A percentile compares a stretch with the other conserved stretches of the same genome.
phyloP scores from a whole-genome alignment of 1,140 invertebrate species.

The Anoplolepis gracilipes region DNA sequence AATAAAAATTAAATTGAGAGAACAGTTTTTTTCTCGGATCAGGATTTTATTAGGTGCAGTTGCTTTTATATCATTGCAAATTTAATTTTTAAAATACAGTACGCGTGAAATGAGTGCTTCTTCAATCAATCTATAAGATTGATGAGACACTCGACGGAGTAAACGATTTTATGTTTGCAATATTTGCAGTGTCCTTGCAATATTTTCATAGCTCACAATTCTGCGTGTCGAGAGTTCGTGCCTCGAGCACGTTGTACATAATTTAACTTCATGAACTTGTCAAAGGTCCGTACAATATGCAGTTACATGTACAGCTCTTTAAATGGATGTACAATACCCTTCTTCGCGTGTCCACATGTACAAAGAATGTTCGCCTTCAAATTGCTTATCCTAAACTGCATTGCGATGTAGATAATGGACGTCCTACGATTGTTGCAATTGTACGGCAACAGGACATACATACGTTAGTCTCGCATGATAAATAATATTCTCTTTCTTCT shows the following conservation, averaged over 20 bases:
- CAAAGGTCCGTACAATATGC: conserved; percentile 34
- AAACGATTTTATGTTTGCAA: conserved; percentile 28
- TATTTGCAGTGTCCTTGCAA: conserved; percentile 14
- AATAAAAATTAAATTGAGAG: conserved; percentile 51
- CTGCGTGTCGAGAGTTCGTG: conserved; percentile 33
- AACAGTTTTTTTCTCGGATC: conserved; percentile 38
- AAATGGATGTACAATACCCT: conserved; percentile 30
- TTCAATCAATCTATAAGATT: conserved; percentile 26
- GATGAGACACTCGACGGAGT: background rate
- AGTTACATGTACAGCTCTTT: conserved; percentile 44
- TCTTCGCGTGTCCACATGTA: conserved; percentile 44
- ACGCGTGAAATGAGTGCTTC: conserved; percentile 31
- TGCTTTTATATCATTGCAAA: conserved; percentile 24
- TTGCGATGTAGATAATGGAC: conserved; percentile 50
- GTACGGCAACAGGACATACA: conserved; percentile 36
- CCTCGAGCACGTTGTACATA: conserved; percentile 33
- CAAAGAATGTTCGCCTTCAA: conserved; percentile 39
- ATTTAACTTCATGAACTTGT: background rate
- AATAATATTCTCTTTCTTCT: conserved; percentile 44
- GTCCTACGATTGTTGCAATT: conserved; percentile 52
- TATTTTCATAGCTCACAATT: conserved; percentile 32
- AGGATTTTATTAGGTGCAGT: conserved; percentile 41
- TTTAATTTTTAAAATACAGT: conserved; percentile 22
- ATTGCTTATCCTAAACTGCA: conserved; percentile 35
- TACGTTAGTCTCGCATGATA: conserved; percentile 39